Evolutionary conservation across 2,888 invertebrate species (phyloP), one percentile per base, ranked within the genome.

Genomic region (Troides helena): DNA sequence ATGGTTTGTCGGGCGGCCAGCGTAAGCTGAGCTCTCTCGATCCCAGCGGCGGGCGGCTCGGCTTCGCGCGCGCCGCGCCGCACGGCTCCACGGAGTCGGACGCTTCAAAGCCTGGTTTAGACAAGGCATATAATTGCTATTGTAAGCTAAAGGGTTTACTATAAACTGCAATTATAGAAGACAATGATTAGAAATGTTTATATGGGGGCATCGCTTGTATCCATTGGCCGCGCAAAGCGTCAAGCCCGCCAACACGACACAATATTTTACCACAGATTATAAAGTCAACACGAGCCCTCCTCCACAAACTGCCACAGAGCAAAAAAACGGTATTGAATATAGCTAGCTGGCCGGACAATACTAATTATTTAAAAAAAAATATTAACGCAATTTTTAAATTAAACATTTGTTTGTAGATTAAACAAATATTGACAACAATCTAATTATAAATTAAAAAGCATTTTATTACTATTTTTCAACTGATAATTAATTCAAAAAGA

Each of bases 41-140:
- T 76, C 72, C 76, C 72, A 72, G 72, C 70, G 69, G 64, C 70
- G 68, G 69, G 69, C 68, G 65, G 67, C 64, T 62, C 68, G 68
- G 74, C 72, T 73, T 70, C 72, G 65, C 65, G 68, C 68, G 68
- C 79, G 80, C 75, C 79, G 76, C 76, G 76, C 72, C 74, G 71
- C 72, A 72, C 71, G 71, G 77, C 71, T 76, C 78, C 66, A 67
- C 62, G 65, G 66, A 39, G 39, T 43, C 78, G 76, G 79, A 69
- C 73, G 73, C 72, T 74, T 74, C 78, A 78, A 83, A 80, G 85
- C 85, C 81, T 84, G 86, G 84, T 87, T 90, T 87, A 88, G 89
- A 91, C 88, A 88, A 81, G 84, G 82, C 82, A 84, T 81, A 85
- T 89, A 90, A 89, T 89, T 88, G 85, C 85, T 83, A 85, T 87